Evolutionary conservation across 2,888 invertebrate genomes (phyloP).

Genomic region (Athalia circularis): DNA sequence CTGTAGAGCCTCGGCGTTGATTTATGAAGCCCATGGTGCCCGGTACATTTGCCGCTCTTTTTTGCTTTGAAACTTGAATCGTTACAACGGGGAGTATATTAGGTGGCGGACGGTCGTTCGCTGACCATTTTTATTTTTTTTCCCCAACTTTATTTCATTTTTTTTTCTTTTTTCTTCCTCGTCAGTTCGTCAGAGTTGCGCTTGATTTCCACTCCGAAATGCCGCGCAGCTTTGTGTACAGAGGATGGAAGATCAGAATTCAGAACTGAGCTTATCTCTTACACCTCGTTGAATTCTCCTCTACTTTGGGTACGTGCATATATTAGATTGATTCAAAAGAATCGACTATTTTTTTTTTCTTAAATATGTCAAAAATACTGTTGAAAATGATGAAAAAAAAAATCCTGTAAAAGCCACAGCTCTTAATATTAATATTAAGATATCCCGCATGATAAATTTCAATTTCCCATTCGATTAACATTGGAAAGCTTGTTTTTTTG

Average conservation of each 20-base stretch:
- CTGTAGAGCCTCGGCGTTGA: slow-evolving; percentile 16
- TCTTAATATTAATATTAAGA: no score
- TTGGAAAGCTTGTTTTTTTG: no score
- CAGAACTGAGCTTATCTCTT: slow-evolving; percentile 13
- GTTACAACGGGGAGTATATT: background rate
- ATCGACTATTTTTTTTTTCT: no score
- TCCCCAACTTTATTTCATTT: no score
- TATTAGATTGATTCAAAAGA: no score
- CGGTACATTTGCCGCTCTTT: background rate
- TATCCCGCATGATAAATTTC: no score
- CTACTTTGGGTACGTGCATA: no score
- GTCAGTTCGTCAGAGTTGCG: background rate
- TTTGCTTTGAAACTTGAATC: slow-evolving; percentile 25
- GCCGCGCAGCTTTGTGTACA: background rate
- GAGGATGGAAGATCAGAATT: no score
- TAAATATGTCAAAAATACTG: no score
- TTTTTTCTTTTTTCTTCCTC: background rate
- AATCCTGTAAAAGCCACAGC: no score
- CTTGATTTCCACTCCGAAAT: background rate
- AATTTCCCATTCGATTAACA: no score
- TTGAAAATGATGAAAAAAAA: no score
- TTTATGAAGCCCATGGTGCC: slow-evolving; percentile 2
- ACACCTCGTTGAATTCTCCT: slow-evolving; percentile 1
- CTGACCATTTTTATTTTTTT: background rate
- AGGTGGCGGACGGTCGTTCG: background rate